Base-by-base conservation (phyloP, 2,113 vertebrate genomes). In the Archocentrus centrarchus region DNA sequence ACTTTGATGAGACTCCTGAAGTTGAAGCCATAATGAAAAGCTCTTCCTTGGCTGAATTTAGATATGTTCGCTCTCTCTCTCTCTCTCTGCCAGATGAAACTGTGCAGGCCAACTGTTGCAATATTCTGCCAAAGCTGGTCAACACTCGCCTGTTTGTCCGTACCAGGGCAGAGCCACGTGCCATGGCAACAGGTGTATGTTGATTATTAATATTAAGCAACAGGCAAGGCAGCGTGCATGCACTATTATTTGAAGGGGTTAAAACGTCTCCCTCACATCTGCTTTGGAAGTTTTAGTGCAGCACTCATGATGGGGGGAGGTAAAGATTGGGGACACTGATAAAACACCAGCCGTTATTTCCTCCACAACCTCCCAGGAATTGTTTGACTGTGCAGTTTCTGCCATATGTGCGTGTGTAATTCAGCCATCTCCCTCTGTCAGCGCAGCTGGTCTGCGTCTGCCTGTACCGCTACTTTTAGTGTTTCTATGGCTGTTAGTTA, bases 371-470 rank as follows among this genome's bases (percentile, higher is more conserved):
- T 88, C 86, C 73, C 61, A 91, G 82, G 77, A 88, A 77, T 66
- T 78, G 77, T 91, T 93, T 92, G 90, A 87, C 39, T 75, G 13
- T 83, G 87, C 86, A 86, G 77, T 88, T 86, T 91, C 35, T 60
- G 84, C 91, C 93, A 91, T 88, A 92, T 93, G 93, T 88, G 81
- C 86, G 22, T 87, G 66, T 85, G 90, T 78, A 60, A 84, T 80
- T 84, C 81, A 87, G 78, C 59, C 68, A 35, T 79, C 80, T 85
- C 86, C 81, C 83, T 84, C 87, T 81, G 79, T 76, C 89, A 27
- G 76, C 24, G 90, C 92, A 94, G 93, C 93, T 93, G 93, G 22
- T 64, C 57, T 24, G 58, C 53, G 50, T 89, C 85, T 77, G 64
- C 76, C 35, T 32, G 24, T 60, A 35, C 11, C 1, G 27, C 73